Percentiles rank a stretch among this genome's conserved stretches.
phyloP scores from a whole-genome alignment of 2,888 invertebrate species.

The Linnaemya vulpina region DNA sequence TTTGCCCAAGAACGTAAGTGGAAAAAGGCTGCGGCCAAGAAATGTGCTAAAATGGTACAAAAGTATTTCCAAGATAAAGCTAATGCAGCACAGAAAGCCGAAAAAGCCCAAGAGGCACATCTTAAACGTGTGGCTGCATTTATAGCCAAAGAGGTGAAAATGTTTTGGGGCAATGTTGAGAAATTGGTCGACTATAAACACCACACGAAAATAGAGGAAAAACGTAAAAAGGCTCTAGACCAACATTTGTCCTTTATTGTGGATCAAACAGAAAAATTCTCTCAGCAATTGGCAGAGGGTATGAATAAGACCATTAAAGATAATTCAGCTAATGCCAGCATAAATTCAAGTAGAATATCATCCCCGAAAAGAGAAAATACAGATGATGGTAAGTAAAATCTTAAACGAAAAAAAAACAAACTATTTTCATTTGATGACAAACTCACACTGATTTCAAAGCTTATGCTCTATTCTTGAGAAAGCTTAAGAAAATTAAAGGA shows the following conservation, averaged over 20 bases:
- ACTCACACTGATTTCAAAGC: constrained; percentile 78
- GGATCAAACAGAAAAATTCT: constrained; percentile 98
- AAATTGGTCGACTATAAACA: constrained; percentile 98
- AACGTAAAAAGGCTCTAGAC: constrained; percentile 96
- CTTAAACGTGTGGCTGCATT: constrained; percentile 93
- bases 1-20: constrained; percentile 98
- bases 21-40: constrained; percentile 98
- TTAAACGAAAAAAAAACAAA: background rate
- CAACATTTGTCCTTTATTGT: constrained; percentile 98
- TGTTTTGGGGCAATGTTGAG: constrained; percentile 98
- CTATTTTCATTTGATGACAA: constrained; percentile 78
- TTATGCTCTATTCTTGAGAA: constrained; percentile 80
- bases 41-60: constrained; percentile 94
- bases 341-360: constrained; percentile 84
- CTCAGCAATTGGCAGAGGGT: constrained; percentile 93
- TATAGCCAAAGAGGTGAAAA: constrained; percentile 95
- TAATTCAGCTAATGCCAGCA: constrained; percentile 81
- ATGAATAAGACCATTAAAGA: constrained; percentile 86
- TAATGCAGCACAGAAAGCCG: constrained; percentile 93
- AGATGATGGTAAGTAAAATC: constrained; percentile 84
- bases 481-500: constrained; percentile 73
- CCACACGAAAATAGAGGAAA: constrained; percentile 95
- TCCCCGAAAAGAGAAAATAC: constrained; percentile 83
- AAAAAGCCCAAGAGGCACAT: constrained; percentile 94
- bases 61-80: constrained; percentile 96